phyloP scores from a whole-genome alignment of 2,888 invertebrate genomes.

The Erynnis tages region DNA sequence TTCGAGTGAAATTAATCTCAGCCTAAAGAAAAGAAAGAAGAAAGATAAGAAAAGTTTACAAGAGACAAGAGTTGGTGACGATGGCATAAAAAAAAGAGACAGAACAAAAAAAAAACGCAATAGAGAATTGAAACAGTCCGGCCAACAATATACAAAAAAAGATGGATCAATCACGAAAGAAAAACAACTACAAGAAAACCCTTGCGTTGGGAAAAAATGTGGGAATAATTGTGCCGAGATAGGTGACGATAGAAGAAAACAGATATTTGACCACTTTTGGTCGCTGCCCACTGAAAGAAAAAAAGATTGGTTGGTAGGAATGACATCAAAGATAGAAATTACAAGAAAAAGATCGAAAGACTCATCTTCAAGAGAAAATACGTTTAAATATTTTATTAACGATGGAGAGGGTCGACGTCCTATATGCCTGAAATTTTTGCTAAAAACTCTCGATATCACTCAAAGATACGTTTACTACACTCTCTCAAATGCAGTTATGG shows the following conservation, averaged over 20 bases:
- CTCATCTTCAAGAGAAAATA: not conserved
- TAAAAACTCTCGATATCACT: slow-evolving; percentile 4
- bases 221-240: not conserved
- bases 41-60: slow-evolving; percentile 6
- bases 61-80: slow-evolving; percentile 18
- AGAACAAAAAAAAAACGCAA: slow-evolving; percentile 23
- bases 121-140: not conserved
- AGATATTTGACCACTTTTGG: slow-evolving; percentile 7
- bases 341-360: slow-evolving; percentile 2
- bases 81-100: slow-evolving; percentile 22
- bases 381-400: slow-evolving; percentile 23
- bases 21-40: slow-evolving; percentile 11
- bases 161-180: not conserved
- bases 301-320: slow-evolving; percentile 1
- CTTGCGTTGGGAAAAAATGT: not conserved
- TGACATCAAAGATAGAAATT: not conserved
- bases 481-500: not conserved
- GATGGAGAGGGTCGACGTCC: slow-evolving; percentile 26
- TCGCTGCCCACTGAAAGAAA: not conserved
- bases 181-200: not conserved
- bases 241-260: not conserved
- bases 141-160: not conserved
- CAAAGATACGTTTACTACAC: slow-evolving; percentile 20
- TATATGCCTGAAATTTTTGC: slow-evolving; percentile 13
- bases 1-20: too few relatives aligned